Evolutionary conservation across 2,113 vertebrate genomes (phyloP), one percentile per base, ranked within the genome.

Genomic region (Triplophysa rosa): DNA sequence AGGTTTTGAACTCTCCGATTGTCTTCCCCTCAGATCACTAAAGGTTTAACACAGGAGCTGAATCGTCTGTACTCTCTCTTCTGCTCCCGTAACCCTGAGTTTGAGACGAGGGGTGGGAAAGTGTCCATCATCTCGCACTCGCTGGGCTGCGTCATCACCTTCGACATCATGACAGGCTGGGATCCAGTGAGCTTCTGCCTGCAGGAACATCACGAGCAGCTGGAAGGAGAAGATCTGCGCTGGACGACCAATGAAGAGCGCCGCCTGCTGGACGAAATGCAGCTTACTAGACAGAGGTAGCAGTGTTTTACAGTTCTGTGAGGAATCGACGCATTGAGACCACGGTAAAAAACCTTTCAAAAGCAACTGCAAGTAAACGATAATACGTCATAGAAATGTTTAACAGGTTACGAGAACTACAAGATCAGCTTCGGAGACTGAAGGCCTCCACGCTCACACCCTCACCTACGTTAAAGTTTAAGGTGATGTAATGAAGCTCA

Each of bases 91-190:
- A 99, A 99, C 88, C 95, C 96, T 0, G 95, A 96, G 85, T 99
- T 98, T 40, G 95, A 96, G 89, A 93, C 94, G 83, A 92, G 92
- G 21, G 96, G 95, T 23, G 96, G 98, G n/a, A 98, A 97, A 85
- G 96, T 98, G 61, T 99, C 98, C 11, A 95, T 99, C 4, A 95
- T 99, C 83, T 98, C 98, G 8, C 98, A 99, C 87, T 99, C 98
- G 0, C 92, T 99, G 78, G 97, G 98, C 71, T 99, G 98, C 16
- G 98, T 99, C 81, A 99, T 99, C 86, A 95, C 97, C 65, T 99
- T 97, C 0, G 98, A 99, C 89, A 98, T 99, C 89, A 98, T 99
- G 95, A 99, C 95, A 0, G 97, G 98, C 67, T 99, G 97, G 97
- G 97, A 99, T 84, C 97, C 97, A 0, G 94, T 98, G 76, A 91